Evolutionary conservation across 2,888 invertebrate genomes (phyloP).

Genomic region (Orthosia cruda): DNA sequence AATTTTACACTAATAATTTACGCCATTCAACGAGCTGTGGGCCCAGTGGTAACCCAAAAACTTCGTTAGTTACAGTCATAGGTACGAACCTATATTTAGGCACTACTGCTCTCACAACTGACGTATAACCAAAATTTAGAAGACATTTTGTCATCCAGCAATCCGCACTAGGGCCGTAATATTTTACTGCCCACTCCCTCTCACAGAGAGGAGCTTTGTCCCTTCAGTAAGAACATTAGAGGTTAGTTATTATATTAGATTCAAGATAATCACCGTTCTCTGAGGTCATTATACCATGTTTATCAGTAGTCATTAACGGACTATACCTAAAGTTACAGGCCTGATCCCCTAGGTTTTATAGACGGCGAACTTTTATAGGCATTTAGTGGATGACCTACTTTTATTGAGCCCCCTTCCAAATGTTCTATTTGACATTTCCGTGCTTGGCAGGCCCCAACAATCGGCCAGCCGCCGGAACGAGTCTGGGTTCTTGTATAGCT

Average conservation of each 20-base stretch:
- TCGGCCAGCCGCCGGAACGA: constrained; percentile 7
- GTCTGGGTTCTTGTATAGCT: neutral
- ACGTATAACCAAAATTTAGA: neutral
- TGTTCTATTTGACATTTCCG: constrained; percentile 52
- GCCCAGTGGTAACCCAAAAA: too few species aligned
- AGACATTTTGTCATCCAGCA: too few species aligned
- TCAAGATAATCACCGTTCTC: neutral
- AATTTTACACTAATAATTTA: too few species aligned
- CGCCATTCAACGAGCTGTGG: too few species aligned
- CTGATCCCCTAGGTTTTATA: constrained; percentile 9
- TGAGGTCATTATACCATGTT: neutral
- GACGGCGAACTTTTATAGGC: constrained; percentile 29
- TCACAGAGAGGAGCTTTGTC: neutral
- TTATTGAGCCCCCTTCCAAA: constrained; percentile 23
- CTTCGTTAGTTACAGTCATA: neutral
- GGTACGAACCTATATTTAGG: neutral
- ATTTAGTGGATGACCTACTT: constrained; percentile 43
- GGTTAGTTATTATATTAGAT: too few species aligned
- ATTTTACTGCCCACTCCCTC: neutral
- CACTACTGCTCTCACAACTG: neutral
- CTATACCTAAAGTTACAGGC: neutral
- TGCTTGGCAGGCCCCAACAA: constrained; percentile 21
- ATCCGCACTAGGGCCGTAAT: too few species aligned
- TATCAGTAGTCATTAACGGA: neutral
- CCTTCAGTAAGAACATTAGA: too few species aligned